phyloP scores from a whole-genome alignment of 1,140 invertebrate genomes.

The Procambarus virginalis region DNA sequence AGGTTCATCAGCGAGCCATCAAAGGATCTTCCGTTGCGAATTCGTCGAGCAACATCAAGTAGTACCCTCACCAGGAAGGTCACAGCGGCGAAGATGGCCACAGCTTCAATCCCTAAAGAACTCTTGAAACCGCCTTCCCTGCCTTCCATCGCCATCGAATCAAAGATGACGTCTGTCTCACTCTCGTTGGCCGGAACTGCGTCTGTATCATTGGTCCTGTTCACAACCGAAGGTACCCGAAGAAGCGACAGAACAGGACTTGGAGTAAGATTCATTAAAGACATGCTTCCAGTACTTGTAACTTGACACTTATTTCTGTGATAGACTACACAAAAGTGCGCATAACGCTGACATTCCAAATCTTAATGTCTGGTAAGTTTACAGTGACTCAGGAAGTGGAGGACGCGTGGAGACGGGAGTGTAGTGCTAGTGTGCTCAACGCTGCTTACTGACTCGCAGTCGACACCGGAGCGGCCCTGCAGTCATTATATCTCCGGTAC shows the following conservation, averaged over 20 bases:
- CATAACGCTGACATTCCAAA: no score
- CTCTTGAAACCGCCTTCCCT: slow-evolving; percentile 27
- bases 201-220: no score
- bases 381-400: no score
- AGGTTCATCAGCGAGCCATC: not conserved
- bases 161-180: not conserved
- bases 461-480: not conserved
- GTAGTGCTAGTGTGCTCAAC: not conserved
- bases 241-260: no score
- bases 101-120: slow-evolving; percentile 39
- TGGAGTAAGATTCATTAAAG: no score
- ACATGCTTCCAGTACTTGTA: no score
- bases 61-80: slow-evolving; percentile 33
- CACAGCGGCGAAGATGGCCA: slow-evolving; percentile 37
- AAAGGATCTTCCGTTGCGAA: slow-evolving; percentile 29
- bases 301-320: no score
- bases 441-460: not conserved
- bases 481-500: not conserved
- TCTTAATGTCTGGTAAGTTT: no score
- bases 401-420: not conserved
- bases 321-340: no score
- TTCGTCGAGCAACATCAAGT: slow-evolving; percentile 32
- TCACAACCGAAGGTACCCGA: no score
- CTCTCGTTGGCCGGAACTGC: no score
- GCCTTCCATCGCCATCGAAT: not conserved